Evolutionary conservation across 2,113 vertebrate genomes (phyloP).

Genomic region (Onychostruthus taczanowskii): DNA sequence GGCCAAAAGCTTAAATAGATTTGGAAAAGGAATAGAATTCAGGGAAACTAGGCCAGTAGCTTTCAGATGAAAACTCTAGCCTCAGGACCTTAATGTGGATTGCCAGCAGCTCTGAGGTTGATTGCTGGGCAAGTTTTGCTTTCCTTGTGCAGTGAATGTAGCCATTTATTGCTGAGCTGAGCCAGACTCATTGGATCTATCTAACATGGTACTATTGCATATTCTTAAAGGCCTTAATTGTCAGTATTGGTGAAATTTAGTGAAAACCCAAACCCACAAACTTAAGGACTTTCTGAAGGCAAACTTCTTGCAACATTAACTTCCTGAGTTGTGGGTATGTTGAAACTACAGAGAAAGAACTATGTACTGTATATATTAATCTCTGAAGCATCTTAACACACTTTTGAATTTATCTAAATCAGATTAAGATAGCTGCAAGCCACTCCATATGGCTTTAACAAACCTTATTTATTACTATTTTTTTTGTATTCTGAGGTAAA

Average conservation of each 20-base stretch:
- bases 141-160: fast-evolving
- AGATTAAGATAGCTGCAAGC: not conserved
- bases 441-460: not conserved
- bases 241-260: not conserved
- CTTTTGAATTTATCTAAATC: not conserved
- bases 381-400: not conserved
- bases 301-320: not conserved
- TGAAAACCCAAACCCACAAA: not conserved
- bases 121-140: not conserved
- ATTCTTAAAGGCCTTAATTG: not conserved
- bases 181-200: not conserved
- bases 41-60: not conserved
- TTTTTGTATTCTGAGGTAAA: not conserved
- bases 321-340: not conserved
- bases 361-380: not conserved
- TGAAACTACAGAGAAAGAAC: not conserved
- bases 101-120: not conserved
- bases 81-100: not conserved
- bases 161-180: not conserved
- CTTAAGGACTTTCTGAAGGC: not conserved
- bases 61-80: not conserved
- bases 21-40: not conserved
- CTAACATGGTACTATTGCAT: not conserved
- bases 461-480: not conserved
- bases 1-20: not conserved